Evolutionary conservation across 2,797 vertebrate species (phyloP).

Genomic region (Aeoliscus strigatus): DNA sequence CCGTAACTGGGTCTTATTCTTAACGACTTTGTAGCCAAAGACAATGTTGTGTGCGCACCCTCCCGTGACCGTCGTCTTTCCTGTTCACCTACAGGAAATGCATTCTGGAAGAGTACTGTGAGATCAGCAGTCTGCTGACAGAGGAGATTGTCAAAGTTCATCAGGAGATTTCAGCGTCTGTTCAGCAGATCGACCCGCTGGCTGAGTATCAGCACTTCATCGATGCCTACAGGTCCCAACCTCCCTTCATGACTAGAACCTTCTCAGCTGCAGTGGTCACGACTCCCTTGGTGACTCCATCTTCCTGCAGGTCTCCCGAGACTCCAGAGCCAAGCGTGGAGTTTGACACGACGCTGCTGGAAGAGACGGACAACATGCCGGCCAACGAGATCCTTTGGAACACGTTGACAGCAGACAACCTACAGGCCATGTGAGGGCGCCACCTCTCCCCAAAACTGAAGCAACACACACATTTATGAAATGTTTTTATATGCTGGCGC

Average conservation of each 20-base stretch:
- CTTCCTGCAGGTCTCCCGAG: conserved; percentile 79
- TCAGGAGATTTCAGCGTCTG: conserved; percentile 86
- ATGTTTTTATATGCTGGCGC: not conserved
- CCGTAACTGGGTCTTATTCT: too few species aligned
- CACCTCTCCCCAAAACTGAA: too few species aligned
- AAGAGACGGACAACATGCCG: conserved; percentile 91
- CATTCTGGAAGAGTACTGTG: conserved; percentile 93
- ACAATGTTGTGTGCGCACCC: too few species aligned
- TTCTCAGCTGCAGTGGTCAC: too few species aligned
- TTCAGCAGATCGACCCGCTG: conserved; percentile 89
- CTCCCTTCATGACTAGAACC: rapidly evolving
- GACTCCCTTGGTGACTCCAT: rapidly evolving
- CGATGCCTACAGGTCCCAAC: conserved; percentile 82
- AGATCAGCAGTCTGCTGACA: conserved; percentile 91
- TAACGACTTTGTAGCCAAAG: too few species aligned
- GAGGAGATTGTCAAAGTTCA: conserved; percentile 93
- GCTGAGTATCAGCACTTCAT: conserved; percentile 92
- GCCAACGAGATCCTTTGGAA: conserved; percentile 97
- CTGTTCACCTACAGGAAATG: conserved; percentile 77
- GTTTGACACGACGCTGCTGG: conserved; percentile 85
- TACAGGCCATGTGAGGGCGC: conserved; percentile 89
- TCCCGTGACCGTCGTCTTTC: not conserved
- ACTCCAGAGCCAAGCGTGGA: conserved; percentile 83
- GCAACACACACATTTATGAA: too few species aligned
- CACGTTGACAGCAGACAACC: conserved; percentile 91